A percentile compares a stretch with the other conserved stretches of the same genome.
phyloP scores from a whole-genome alignment of 2,113 vertebrate genomes.

The Caranx melampygus region DNA sequence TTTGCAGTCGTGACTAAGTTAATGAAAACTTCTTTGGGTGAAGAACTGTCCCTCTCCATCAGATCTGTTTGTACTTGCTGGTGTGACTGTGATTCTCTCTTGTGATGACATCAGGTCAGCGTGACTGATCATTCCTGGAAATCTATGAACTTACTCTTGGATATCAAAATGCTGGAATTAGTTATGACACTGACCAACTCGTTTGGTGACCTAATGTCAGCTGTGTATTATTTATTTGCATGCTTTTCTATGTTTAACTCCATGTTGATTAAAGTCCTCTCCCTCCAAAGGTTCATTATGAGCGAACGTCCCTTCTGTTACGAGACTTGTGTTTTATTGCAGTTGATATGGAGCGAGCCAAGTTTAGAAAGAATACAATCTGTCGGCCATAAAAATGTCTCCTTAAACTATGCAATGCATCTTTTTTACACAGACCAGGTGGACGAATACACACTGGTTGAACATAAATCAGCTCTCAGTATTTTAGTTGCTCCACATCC shows the following conservation, averaged over 20 bases:
- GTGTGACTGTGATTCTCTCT: background rate
- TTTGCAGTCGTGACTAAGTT: constrained; percentile 10
- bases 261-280: background rate
- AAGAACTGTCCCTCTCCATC: background rate
- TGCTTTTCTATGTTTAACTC: background rate
- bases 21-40: background rate
- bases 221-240: background rate
- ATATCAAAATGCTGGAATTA: background rate
- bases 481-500: constrained; percentile 60
- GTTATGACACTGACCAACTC: background rate
- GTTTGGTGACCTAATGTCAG: background rate
- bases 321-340: constrained; percentile 47
- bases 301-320: background rate
- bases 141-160: background rate
- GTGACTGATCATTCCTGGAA: background rate
- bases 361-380: constrained; percentile 39
- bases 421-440: constrained; percentile 61
- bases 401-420: constrained; percentile 8
- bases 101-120: background rate
- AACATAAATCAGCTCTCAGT: constrained; percentile 54
- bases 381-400: constrained; percentile 51
- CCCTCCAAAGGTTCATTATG: constrained; percentile 6
- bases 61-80: background rate
- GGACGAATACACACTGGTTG: constrained; percentile 22
- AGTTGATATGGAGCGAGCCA: constrained; percentile 42